Conservation (phyloP, 2,888 invertebrate genomes). For the Melangyna quadrimaculata region DNA sequence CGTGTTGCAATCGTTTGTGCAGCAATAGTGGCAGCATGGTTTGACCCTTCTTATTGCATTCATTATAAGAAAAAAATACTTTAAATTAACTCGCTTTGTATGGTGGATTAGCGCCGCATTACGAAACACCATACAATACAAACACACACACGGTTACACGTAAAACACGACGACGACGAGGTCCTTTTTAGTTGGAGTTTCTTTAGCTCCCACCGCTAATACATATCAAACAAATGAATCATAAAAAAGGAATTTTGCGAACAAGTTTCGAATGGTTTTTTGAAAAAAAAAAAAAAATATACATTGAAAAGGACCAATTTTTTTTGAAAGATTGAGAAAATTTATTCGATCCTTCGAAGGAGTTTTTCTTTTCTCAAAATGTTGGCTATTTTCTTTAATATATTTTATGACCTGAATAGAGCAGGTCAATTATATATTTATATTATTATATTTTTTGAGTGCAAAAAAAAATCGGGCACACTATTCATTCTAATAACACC, state of each 20-base stretch:
- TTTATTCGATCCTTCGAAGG: background rate
- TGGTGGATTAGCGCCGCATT: constrained; percentile 47
- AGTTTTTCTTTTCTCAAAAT: background rate
- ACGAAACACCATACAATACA: constrained; percentile 58
- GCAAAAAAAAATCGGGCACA: constrained; percentile 74
- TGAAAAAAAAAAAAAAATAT: background rate
- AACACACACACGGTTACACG: background rate
- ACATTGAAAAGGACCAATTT: background rate
- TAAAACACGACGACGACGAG: background rate
- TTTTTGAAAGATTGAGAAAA: background rate
- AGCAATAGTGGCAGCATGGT: constrained; percentile 43
- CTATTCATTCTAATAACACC: constrained; percentile 67
- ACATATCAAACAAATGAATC: constrained; percentile 65
- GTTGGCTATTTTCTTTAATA: constrained; percentile 30
- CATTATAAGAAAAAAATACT: constrained; percentile 36
- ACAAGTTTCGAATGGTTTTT: constrained; percentile 40
- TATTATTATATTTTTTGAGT: constrained; percentile 63
- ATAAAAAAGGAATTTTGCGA: constrained; percentile 34
- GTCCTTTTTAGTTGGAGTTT: constrained; percentile 55
- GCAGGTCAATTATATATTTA: constrained; percentile 75
- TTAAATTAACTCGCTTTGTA: constrained; percentile 24
- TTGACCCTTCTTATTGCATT: constrained; percentile 49
- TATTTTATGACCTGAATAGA: constrained; percentile 78
- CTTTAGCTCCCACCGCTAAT: constrained; percentile 64
- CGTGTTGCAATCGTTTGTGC: constrained; percentile 65